Base-by-base conservation (phyloP, 2,888 invertebrate genomes). In the Furcula furcula region DNA sequence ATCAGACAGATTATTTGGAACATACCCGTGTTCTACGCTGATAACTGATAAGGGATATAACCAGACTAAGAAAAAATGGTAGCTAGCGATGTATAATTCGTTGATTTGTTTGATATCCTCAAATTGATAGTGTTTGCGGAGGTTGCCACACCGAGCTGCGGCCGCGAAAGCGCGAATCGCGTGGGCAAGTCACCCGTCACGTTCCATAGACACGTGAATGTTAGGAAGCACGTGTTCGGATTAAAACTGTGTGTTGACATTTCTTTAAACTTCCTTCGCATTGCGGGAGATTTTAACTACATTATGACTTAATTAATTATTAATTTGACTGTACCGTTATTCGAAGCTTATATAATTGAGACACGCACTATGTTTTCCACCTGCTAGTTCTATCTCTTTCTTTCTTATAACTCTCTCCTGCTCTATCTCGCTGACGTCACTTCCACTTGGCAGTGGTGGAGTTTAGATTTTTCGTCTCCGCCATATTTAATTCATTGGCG, bases 121-220 rank as follows among this genome's bases (percentile, higher is more conserved):
- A 50, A 64, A 31, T 55, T 40, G 36, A 53, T 38, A 46, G 64
- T 32, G 10, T 47, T 44, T 33, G 10, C 28, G 18, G 28, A 35
- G 39, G 25, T 39, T 46, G 35, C 36, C n/a, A n/a, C n/a, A n/a
- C n/a, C n/a, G n/a, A n/a, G n/a, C n/a, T n/a, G n/a, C n/a, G n/a
- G n/a, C n/a, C 52, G 47, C 36, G 58, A 64, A 65, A 64, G 60
- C 45, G 43, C 36, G 20, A 32, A 31, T 49, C 52, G 52, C 55
- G 59, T 60, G 54, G 47, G 44, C 40, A 44, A 37, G 47, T 48
- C 52, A 40, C 45, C 30, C 40, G 48, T 71, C 80, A 78, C 80
- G 78, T 78, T 76, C 59, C 26, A 18, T 13, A 20, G 18, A 68
- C 77, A 80, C 76, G 81, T 79, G 81, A 73, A 28, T 42, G 26